Conservation (phyloP, 1,140 invertebrate species). For the Magallana gigas region DNA sequence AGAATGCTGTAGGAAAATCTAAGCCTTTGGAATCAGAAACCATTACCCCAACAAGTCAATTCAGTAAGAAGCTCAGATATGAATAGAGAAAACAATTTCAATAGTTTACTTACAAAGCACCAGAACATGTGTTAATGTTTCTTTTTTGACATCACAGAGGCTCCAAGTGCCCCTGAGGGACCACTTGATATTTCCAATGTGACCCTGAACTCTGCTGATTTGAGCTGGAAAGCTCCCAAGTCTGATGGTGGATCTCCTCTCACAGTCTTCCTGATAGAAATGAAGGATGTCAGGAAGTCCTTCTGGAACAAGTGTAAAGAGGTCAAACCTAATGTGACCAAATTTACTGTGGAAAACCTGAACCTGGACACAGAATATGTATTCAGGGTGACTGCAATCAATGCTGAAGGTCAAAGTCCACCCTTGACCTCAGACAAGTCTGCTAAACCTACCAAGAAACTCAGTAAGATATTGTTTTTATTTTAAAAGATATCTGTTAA, state of each 20-base stretch:
- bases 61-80: slow-evolving; percentile 85
- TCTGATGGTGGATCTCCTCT: slow-evolving; percentile 62
- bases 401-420: slow-evolving; percentile 80
- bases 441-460: slow-evolving; percentile 58
- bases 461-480: slow-evolving; percentile 45
- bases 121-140: too few relatives aligned
- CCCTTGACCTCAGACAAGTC: slow-evolving; percentile 87
- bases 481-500: neutral
- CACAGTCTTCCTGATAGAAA: slow-evolving; percentile 88
- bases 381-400: slow-evolving; percentile 86
- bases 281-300: slow-evolving; percentile 79
- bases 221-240: slow-evolving; percentile 89
- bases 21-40: slow-evolving; percentile 84
- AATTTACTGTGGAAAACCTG: slow-evolving; percentile 79
- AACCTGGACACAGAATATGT: slow-evolving; percentile 97
- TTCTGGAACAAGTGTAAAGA: slow-evolving; percentile 70
- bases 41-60: slow-evolving; percentile 97
- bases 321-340: slow-evolving; percentile 59
- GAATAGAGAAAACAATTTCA: neutral
- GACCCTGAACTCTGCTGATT: slow-evolving; percentile 83
- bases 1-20: slow-evolving; percentile 76
- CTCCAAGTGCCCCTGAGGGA: slow-evolving; percentile 93
- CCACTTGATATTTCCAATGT: slow-evolving; percentile 86
- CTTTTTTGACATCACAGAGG: slow-evolving; percentile 49
- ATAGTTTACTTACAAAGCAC: neutral